These are phyloP conservation scores for Drosophila nebulosa DNA, from an alignment of 1,140 invertebrate species.

Conservation along the genomic window DNA sequence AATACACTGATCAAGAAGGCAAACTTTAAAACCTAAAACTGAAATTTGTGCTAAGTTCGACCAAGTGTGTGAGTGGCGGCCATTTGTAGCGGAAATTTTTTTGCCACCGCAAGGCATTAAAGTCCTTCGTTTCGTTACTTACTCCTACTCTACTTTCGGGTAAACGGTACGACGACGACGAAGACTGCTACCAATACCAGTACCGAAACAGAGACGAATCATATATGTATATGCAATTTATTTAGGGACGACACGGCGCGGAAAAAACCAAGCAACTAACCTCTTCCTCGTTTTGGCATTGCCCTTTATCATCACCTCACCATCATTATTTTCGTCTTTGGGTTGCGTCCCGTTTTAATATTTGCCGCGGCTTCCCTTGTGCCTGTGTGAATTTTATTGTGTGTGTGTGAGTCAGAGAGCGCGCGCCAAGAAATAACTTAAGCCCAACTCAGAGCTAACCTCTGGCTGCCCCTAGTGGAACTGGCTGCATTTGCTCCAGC, in stretches of 20 bases:
- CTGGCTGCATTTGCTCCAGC: slow-evolving; percentile 28
- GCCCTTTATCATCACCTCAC: slow-evolving; percentile 45
- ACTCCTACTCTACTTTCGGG: slow-evolving; percentile 47
- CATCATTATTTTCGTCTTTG: background rate
- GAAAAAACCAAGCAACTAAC: slow-evolving; percentile 69
- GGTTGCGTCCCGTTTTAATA: slow-evolving; percentile 19
- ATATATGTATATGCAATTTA: slow-evolving; percentile 59
- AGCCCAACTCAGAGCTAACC: slow-evolving; percentile 27
- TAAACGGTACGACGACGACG: slow-evolving; percentile 2
- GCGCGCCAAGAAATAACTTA: slow-evolving; percentile 11
- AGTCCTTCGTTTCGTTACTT: slow-evolving; percentile 61
- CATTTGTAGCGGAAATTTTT: slow-evolving; percentile 35
- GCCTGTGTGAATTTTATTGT: slow-evolving; percentile 27
- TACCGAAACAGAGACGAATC: slow-evolving; percentile 44
- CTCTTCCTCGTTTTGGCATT: slow-evolving; percentile 37
- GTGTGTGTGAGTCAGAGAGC: slow-evolving; percentile 30
- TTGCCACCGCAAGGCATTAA: slow-evolving; percentile 45
- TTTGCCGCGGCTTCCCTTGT: slow-evolving; percentile 19
- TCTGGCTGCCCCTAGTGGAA: slow-evolving; percentile 30
- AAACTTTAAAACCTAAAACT: slow-evolving; percentile 33
- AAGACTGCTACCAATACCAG: slow-evolving; percentile 47
- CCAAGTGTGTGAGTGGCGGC: slow-evolving; percentile 26
- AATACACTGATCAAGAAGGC: slow-evolving; percentile 49
- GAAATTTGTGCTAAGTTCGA: slow-evolving; percentile 21
- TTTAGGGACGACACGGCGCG: slow-evolving; percentile 71